These are phyloP conservation scores for Aplodontia rufa DNA, from an alignment of 2,113 vertebrate species.

Conservation along the genomic window DNA sequence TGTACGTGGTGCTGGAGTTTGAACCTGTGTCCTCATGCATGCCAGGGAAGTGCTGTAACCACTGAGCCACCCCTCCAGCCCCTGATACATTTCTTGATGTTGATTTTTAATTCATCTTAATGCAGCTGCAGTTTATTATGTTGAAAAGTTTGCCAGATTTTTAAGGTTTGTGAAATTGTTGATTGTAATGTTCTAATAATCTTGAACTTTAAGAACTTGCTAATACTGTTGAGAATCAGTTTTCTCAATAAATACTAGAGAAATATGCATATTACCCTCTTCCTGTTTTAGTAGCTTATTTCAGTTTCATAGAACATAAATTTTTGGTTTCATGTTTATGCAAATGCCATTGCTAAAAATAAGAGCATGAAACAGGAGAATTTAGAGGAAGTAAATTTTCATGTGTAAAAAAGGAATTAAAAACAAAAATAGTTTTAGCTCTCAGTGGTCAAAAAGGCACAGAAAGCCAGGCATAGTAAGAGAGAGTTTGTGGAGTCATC, in stretches of 20 bases:
- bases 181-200: not conserved
- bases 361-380: not conserved
- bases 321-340: constrained; percentile 15
- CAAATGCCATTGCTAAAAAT: not conserved
- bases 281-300: not conserved
- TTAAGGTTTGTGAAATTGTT: not conserved
- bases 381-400: not conserved
- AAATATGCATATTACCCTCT: not conserved
- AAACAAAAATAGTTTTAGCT: not conserved
- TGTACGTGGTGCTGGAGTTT: too few species aligned
- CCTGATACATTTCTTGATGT: not conserved
- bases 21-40: too few species aligned
- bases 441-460: not conserved
- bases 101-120: constrained; percentile 31
- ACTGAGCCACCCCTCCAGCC: too few species aligned
- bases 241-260: constrained; percentile 5
- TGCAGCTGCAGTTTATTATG: not conserved
- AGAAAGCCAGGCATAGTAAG: not conserved
- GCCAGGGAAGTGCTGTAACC: too few species aligned
- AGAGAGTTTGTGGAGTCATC: not conserved
- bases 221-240: not conserved
- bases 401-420: not conserved
- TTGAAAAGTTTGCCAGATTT: constrained; percentile 2
- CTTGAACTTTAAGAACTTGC: not conserved
- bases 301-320: not conserved